Base-by-base conservation (phyloP, 2,113 vertebrate genomes). In the Sorex fumeus region DNA sequence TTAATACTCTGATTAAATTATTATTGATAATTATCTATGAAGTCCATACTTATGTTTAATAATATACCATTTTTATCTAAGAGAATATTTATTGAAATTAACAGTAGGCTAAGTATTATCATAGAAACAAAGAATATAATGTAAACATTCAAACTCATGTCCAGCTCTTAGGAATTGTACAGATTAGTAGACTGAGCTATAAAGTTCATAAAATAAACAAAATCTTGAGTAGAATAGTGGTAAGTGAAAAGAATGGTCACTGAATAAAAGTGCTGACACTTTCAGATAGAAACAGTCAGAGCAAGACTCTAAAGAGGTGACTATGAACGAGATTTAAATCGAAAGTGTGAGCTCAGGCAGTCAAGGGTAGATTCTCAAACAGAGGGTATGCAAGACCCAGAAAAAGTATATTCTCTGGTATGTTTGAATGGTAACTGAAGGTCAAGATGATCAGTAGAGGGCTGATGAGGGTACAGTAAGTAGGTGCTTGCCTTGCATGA, bases 41-140 rank as follows among this genome's bases (percentile, higher is more conserved):
- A 82, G 18, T 72, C 10, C 19, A 21, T 75, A 71, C 78, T 85
- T 92, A 82, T 57, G 11, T 64, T 64, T 27, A 74, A 74, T 43
- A 71, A 69, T 19, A 13, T 84, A 21, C 0, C 79, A 85, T 88
- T 75, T 75, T 92, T 19, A 82, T 88, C 53, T 72, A 78, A 71
- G 80, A 90, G 2, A 92, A n/a, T 87, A 87, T 53, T 92, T 64
- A 47, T 36, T 90, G 47, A 75, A 85, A 75, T 80, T 47, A 79
- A 47, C 19, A 76, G 19, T 66, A 3, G 3, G 5, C 21, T n/a
- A 86, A 84, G 3, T 6, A 21, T 78, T 45, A 28, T 87, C 91
- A 27, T 72, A 74, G 32, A 43, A 92, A 75, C 34, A 83, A 47
- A 84, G 36, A 74, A 53, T 50, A 76, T 0, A 89, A 6, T 18